Base-by-base conservation (phyloP, 2,113 vertebrate species). In the Pteronura brasiliensis region DNA sequence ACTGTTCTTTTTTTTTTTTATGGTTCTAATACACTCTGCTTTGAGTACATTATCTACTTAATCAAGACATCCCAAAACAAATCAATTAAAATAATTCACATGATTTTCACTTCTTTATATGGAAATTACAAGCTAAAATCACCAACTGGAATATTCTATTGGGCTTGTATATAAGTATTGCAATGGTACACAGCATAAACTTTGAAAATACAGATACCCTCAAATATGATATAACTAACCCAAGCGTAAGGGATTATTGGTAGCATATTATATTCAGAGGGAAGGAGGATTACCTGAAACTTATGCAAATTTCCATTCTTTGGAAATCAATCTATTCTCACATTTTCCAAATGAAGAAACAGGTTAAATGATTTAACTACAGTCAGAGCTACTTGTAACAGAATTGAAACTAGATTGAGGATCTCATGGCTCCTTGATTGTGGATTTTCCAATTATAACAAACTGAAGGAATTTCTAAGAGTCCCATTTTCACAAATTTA, bases 71-170 rank as follows among this genome's bases (percentile, higher is more conserved):
- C 9, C 31, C 1, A 25, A 95, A 83, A 80, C 20, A 88, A 96
- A 88, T n/a, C 21, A 31, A 90, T 44, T 72, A 91, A 69, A 91
- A 86, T 85, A 80, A 96, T 81, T 88, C 59, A 88, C 11, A 18
- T 39, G 25, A 72, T 65, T 93, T 87, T 52, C 27, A 71, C 80
- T 95, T 93, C 84, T 76, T 74, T 55, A 52, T 76, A 57, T 90
- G 44, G 34, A 63, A 29, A 61, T 31, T 82, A 80, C 2, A 71
- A 93, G 21, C 34, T 82, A 69, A 85, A 96, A 74, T 42, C 27
- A 80, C 27, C 69, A 88, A 47, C 91, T 61, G 67, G 8, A 67
- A 57, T 61, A n/a, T 6, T 55, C 44, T 67, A 39, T 18, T 82
- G 65, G 61, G 63, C 6, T 72, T 84, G 25, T 11, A 34, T 9